phyloP scores from a whole-genome alignment of 2,888 invertebrate genomes.

The Sylvicola fuscatus region DNA sequence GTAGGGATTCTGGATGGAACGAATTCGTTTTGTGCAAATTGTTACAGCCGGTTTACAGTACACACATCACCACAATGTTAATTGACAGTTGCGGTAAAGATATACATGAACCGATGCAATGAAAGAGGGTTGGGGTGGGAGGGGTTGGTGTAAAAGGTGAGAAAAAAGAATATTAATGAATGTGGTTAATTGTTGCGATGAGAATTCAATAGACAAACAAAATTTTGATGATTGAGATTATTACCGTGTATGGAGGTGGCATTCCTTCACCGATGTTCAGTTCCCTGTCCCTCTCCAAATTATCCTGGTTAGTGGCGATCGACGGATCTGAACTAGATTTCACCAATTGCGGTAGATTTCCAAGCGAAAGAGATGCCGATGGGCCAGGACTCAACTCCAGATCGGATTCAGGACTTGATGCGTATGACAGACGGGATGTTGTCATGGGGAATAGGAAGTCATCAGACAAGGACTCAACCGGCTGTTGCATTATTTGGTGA shows the following conservation, averaged over 20 bases:
- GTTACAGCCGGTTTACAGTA: too few species aligned
- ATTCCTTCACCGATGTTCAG: conserved; percentile 35
- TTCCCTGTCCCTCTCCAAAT: conserved; percentile 44
- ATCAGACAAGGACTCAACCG: conserved; percentile 90
- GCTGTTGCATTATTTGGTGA: conserved; percentile 33
- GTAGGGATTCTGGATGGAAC: conserved; percentile 18
- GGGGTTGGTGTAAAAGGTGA: background rate
- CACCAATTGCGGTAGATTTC: conserved; percentile 37
- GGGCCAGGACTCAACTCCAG: conserved; percentile 67
- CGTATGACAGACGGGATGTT: conserved; percentile 82
- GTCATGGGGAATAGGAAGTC: conserved; percentile 99
- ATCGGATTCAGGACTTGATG: conserved; percentile 91
- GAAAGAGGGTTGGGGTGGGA: background rate
- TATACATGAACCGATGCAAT: background rate
- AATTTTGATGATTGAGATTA: conserved; percentile 18
- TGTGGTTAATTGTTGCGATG: background rate
- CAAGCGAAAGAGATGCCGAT: conserved; percentile 33
- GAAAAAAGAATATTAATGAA: background rate
- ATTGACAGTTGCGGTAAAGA: too few species aligned
- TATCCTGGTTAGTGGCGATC: conserved; percentile 82
- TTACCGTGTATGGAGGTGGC: conserved; percentile 75
- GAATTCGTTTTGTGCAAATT: too few species aligned
- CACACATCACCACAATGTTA: too few species aligned
- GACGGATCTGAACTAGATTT: conserved; percentile 89
- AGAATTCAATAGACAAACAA: background rate